Evolutionary conservation across 2,113 vertebrate species (phyloP), one percentile per base, ranked within the genome.

Genomic region (Orthonyx spaldingii): DNA sequence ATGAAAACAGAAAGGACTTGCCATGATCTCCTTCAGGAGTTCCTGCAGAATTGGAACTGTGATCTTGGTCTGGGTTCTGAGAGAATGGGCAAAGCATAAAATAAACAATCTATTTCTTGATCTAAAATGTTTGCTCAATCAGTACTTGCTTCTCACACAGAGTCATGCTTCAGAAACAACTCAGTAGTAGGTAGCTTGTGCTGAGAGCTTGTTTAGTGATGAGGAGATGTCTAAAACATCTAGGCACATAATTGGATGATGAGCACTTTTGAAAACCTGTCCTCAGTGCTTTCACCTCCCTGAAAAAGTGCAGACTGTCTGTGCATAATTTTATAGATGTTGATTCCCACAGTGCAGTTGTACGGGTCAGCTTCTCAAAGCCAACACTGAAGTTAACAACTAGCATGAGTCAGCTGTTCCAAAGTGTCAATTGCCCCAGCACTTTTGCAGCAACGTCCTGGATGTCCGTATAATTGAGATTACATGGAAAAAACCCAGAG

Each of bases 371-470:
- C 84, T 79, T 93, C 90, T 89, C 91, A 69, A 44, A 91, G 78
- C 55, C 1, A 2, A 60, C 53, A 30, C 89, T 56, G 69, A 76
- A 91, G 69, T 57, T 89, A 84, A 49, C 81, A 87, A 56, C 77
- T 53, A 84, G 49, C 44, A 52, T 93, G 89, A 96, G 78, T 96
- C 94, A 97, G 93, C 79, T 97, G 96, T 24, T 94, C 89, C 84
- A 49, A 65, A 95, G 94, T 87, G 90, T 95, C 95, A 93, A 23
- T 17, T 72, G 81, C 72, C 44, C 80, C 70, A 60, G 78, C 59
- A 50, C 74, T 91, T 84, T 2, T n/a, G 23, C 74, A 87, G 84
- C 39, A 64, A 76, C 2, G 10, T 47, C n/a, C 87, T 89, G 20
- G 41, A 84, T 61, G 70, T 74, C 88, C 95, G 55, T 86, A 39